Percentiles rank a stretch among this genome's conserved stretches.
These are phyloP conservation scores for Physocephala rufipes DNA, from an alignment of 2,888 invertebrate genomes.

Conservation along the genomic window DNA sequence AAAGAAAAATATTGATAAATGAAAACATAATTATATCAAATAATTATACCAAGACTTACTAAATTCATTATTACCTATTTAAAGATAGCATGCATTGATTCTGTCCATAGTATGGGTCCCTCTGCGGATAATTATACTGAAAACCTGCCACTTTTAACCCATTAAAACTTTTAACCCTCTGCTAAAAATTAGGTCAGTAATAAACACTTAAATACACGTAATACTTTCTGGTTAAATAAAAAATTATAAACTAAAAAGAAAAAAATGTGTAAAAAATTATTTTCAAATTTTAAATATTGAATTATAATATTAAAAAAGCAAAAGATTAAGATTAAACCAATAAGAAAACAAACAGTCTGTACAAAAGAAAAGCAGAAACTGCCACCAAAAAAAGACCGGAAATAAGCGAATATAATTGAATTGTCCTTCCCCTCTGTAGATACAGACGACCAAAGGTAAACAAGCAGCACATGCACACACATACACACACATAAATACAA, in stretches of 20 bases:
- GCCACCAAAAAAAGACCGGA: not conserved
- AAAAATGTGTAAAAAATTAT: not conserved
- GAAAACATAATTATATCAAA: too few species aligned
- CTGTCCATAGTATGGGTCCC: too few species aligned
- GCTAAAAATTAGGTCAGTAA: too few species aligned
- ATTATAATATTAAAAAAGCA: not conserved
- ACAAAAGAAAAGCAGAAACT: not conserved
- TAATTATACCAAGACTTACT: too few species aligned
- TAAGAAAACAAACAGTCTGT: slow-evolving; percentile 5
- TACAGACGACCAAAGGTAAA: not conserved
- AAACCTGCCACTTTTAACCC: too few species aligned
- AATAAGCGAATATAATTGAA: not conserved
- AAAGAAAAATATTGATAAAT: too few species aligned
- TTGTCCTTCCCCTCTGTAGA: not conserved
- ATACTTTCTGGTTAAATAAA: not conserved
- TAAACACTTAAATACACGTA: too few species aligned
- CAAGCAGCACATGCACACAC: slow-evolving; percentile 3
- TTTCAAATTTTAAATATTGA: slow-evolving; percentile 3
- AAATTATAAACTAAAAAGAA: not conserved
- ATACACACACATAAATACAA: not conserved
- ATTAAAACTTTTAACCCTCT: too few species aligned
- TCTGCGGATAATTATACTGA: too few species aligned
- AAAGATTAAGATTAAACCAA: not conserved
- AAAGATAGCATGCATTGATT: too few species aligned
- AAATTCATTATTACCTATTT: too few species aligned